phyloP scores from a whole-genome alignment of 2,113 vertebrate genomes.

The Misgurnus mizolepis region DNA sequence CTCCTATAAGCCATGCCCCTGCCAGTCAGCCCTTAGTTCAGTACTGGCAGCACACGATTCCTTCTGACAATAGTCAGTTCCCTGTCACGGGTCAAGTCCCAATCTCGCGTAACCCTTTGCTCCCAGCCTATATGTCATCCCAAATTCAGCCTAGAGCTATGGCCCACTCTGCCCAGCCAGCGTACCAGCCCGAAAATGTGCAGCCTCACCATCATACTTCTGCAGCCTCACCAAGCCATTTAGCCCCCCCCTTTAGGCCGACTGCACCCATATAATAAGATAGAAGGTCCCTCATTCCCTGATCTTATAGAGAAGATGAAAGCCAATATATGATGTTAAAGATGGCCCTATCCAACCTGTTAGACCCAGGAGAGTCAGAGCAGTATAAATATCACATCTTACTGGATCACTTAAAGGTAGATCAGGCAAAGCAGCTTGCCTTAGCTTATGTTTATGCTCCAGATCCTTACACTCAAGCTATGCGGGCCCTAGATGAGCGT shows the following conservation, averaged over 20 bases:
- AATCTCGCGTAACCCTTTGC: too few relatives aligned
- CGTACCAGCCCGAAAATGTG: neutral
- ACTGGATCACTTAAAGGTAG: constrained; percentile 8
- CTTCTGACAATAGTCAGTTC: too few relatives aligned
- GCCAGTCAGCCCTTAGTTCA: neutral
- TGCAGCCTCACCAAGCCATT: neutral
- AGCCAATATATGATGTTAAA: constrained; percentile 16
- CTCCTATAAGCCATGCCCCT: neutral
- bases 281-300: constrained; percentile 18
- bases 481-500: neutral
- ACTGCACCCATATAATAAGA: neutral
- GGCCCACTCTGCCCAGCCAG: neutral
- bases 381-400: constrained; percentile 16
- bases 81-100: too few relatives aligned
- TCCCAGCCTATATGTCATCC: neutral
- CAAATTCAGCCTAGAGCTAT: neutral
- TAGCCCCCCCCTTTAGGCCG: neutral
- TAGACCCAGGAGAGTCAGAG: constrained; percentile 2
- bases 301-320: constrained; percentile 17
- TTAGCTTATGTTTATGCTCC: neutral
- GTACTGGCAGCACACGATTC: too few relatives aligned
- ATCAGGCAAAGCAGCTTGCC: neutral
- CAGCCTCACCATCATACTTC: neutral
- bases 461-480: neutral
- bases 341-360: constrained; percentile 16